Evolutionary conservation across 2,797 vertebrate genomes (phyloP).

Genomic region (Luscinia luscinia): DNA sequence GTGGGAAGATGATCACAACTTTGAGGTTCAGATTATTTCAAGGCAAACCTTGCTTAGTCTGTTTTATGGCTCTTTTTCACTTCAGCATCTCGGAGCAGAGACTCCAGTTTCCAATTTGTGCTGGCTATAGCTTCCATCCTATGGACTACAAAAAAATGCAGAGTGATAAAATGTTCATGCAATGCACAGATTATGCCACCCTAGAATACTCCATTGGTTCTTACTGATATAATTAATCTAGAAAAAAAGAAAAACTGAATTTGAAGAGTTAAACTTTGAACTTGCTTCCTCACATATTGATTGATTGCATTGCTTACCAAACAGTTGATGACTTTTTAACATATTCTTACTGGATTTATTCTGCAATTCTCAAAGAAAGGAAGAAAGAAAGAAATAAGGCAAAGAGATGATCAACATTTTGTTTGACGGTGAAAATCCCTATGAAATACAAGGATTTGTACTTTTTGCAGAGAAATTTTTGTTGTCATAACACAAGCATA

Average conservation of each 20-base stretch:
- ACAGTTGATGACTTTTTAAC: background rate
- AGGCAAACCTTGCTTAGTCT: background rate
- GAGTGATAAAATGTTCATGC: background rate
- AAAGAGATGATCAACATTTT: background rate
- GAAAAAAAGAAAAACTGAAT: background rate
- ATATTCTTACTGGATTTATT: background rate
- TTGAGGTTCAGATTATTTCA: background rate
- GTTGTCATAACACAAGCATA: background rate
- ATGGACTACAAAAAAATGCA: background rate
- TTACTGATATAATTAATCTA: background rate
- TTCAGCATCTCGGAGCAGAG: background rate
- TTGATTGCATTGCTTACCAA: background rate
- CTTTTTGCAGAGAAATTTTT: background rate
- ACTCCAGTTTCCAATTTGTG: background rate
- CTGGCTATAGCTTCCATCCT: background rate
- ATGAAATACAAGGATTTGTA: background rate
- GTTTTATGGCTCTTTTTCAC: background rate
- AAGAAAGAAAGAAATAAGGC: background rate
- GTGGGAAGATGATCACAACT: background rate
- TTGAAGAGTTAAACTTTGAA: background rate
- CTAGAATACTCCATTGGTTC: background rate
- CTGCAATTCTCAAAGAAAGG: background rate
- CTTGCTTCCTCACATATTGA: background rate
- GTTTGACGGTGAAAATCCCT: background rate
- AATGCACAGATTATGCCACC: background rate